Base-by-base conservation (phyloP, 2,888 invertebrate genomes). In the Pinctada fucata region DNA sequence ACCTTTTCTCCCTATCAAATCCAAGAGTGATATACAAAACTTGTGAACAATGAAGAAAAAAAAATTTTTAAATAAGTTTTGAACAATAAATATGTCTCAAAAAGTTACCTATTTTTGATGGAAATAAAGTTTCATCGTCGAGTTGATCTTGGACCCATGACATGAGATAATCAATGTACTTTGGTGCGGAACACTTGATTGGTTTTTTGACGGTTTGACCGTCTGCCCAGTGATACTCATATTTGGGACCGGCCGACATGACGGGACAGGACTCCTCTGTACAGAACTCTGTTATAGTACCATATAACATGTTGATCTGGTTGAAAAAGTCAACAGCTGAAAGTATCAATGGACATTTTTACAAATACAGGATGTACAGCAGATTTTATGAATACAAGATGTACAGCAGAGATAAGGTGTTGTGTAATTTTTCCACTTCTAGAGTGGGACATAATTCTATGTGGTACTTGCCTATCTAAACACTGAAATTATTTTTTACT, bases 151-250 rank as follows among this genome's bases (percentile, higher is more conserved):
- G 99, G 79, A 99, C 99, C 98, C 99, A 99, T 47, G 99, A 98
- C 98, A 99, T 98, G 86, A 99, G 94, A 94, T 98, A 99, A 94
- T 99, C 99, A 88, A 99, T 99, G 93, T 99, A 99, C 93, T 98
- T 98, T 74, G 99, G 99, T 76, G 99, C 99, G 71, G 98, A 99
- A 94, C 98, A 99, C 94, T 99, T 99, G 90, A 99, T 99, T 67
- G 99, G 99, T 93, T 99, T 99, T 93, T 99, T 93, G 51, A 99
- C 97, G 0, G 97, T 97, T 91, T 97, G 97, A 0, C 99, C 99
- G 93, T 99, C 99, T 0, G 99, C 99, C 99, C 99, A 99, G 93
- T 99, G 99, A 93, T 99, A 99, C 94, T 99, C 99, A 92, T 99
- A 99, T 94, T 99, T 98, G 83, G 99, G 98, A 67, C 99, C 99